Conservation (phyloP, 2,797 vertebrate genomes). For the Columba guinea region DNA sequence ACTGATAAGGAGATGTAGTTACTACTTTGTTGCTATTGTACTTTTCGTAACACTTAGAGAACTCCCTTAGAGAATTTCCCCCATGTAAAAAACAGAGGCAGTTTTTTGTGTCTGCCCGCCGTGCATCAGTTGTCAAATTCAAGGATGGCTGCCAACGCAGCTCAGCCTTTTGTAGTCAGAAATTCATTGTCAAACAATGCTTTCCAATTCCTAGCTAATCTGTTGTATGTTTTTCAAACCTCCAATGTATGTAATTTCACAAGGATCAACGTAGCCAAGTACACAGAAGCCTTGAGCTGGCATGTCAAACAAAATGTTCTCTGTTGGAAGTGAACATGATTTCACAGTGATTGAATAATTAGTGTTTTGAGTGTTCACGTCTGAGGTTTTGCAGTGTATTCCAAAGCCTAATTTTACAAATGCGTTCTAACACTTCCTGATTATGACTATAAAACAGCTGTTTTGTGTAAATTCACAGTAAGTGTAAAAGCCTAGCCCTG, state of each 20-base stretch:
- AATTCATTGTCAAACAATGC: conserved; percentile 41
- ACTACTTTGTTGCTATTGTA: neutral
- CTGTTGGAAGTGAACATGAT: neutral
- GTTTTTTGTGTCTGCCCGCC: neutral
- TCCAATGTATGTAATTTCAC: conserved; percentile 18
- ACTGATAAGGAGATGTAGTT: neutral
- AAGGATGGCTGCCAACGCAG: conserved; percentile 18
- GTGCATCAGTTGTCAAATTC: conserved; percentile 21
- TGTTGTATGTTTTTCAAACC: conserved; percentile 10
- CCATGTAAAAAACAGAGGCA: neutral
- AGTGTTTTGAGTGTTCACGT: neutral
- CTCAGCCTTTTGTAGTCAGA: conserved; percentile 51
- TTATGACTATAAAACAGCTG: conserved; percentile 5
- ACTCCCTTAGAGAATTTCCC: conserved; percentile 8
- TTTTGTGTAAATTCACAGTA: conserved; percentile 13
- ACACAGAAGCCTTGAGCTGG: conserved; percentile 49
- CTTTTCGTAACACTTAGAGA: neutral
- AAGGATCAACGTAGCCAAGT: neutral
- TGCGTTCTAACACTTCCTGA: neutral
- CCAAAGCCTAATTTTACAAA: conserved; percentile 6
- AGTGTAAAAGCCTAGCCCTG: neutral
- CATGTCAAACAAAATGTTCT: conserved; percentile 26
- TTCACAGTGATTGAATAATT: conserved; percentile 43
- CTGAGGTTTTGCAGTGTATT: conserved; percentile 12
- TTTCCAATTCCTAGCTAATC: conserved; percentile 30